A percentile compares a stretch with the other conserved stretches of the same genome.
Conservation (phyloP, 2,113 vertebrate species). For the Callaeas wilsoni region DNA sequence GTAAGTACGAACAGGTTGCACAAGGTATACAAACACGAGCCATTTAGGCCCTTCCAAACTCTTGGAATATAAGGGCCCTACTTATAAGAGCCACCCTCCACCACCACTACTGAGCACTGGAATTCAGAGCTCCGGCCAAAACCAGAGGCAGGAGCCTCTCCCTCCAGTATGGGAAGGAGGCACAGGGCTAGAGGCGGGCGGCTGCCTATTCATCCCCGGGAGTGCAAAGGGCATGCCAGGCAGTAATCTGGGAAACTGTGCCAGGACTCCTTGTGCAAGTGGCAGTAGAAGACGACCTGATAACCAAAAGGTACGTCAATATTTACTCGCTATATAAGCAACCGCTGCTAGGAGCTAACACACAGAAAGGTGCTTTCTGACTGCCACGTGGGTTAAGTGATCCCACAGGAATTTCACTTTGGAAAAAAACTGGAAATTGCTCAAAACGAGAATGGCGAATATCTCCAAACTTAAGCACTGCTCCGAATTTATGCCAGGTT, state of each 20-base stretch:
- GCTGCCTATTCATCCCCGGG: not conserved
- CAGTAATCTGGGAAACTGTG: not conserved
- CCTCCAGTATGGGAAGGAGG: not conserved
- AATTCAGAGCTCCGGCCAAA: not conserved
- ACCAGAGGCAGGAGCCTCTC: constrained; percentile 2
- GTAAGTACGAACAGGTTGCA: not conserved
- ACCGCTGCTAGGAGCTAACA: not conserved
- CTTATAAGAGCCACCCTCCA: not conserved
- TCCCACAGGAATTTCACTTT: not conserved
- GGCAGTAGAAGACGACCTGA: not conserved
- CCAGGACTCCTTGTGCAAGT: constrained; percentile 16
- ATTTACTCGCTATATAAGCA: not conserved
- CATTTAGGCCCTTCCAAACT: not conserved
- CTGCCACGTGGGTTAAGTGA: not conserved
- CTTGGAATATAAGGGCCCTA: not conserved
- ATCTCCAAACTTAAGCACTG: not conserved
- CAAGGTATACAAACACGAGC: not conserved
- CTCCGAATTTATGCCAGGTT: not conserved
- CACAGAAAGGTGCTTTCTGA: not conserved
- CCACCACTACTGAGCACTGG: not conserved
- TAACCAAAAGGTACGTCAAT: constrained; percentile 33
- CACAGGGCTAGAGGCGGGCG: not conserved
- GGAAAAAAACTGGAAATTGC: not conserved
- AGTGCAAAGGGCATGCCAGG: not conserved
- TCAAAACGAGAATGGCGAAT: not conserved